Evolutionary conservation across 2,888 invertebrate genomes (phyloP).

Genomic region (Catocala nupta): DNA sequence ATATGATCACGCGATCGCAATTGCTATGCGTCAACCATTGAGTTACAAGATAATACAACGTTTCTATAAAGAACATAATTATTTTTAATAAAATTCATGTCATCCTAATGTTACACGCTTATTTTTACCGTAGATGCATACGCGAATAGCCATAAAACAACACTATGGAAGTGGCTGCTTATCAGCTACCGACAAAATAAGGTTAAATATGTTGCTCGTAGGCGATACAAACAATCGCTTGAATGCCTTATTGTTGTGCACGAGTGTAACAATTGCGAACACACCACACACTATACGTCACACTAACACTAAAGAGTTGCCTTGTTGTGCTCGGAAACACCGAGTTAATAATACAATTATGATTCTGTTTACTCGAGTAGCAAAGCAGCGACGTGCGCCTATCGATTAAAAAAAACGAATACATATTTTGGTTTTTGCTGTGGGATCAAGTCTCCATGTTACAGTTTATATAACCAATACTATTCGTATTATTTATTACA

Average conservation of each 20-base stretch:
- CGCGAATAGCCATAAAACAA: slow-evolving; percentile 26
- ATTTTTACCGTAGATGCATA: slow-evolving; percentile 7
- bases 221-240: slow-evolving; percentile 23
- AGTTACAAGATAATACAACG: too few relatives aligned
- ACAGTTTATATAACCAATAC: too few relatives aligned
- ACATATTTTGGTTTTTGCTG: too few relatives aligned
- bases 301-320: slow-evolving; percentile 3
- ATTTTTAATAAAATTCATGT: too few relatives aligned
- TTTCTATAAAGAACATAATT: too few relatives aligned
- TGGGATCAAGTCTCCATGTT: too few relatives aligned
- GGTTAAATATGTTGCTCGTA: slow-evolving; percentile 20
- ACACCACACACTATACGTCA: slow-evolving; percentile 3
- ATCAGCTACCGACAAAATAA: slow-evolving; percentile 15
- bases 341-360: background rate
- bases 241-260: slow-evolving; percentile 20
- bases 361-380: background rate
- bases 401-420: too few relatives aligned
- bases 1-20: too few relatives aligned
- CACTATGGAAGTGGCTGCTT: slow-evolving; percentile 19
- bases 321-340: background rate
- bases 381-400: background rate
- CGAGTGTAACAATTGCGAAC: slow-evolving; percentile 11
- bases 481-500: too few relatives aligned
- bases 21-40: too few relatives aligned
- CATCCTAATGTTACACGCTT: too few relatives aligned